phyloP scores from a whole-genome alignment of 2,888 invertebrate genomes.

The Bellardia pandia region DNA sequence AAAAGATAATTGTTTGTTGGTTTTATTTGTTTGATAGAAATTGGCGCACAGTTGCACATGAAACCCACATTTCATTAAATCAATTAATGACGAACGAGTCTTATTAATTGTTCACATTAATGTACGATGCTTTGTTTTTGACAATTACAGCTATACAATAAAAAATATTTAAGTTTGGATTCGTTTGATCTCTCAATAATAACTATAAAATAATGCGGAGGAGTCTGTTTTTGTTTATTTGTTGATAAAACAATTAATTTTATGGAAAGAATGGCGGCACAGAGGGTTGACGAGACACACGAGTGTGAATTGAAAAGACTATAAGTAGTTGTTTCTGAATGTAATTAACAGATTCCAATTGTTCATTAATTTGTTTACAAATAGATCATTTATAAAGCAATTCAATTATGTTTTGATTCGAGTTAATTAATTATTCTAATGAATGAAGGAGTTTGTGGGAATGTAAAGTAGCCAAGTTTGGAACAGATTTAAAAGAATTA shows the following conservation, averaged over 20 bases:
- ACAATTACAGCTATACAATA: not conserved
- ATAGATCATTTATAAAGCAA: constrained; percentile 41
- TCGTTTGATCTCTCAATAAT: not conserved
- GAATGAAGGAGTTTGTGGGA: constrained; percentile 3
- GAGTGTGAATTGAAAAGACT: constrained; percentile 25
- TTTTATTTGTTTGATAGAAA: constrained; percentile 16
- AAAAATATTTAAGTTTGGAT: not conserved
- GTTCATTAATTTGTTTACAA: constrained; percentile 54
- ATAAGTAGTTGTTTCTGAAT: constrained; percentile 36
- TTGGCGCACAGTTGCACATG: not conserved
- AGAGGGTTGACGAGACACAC: constrained; percentile 1
- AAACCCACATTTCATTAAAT: constrained; percentile 53
- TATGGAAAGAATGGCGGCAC: not conserved
- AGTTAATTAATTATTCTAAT: not conserved
- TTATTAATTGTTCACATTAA: constrained; percentile 46
- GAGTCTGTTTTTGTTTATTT: constrained; percentile 21
- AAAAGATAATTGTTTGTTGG: constrained; percentile 21
- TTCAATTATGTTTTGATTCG: constrained; percentile 19
- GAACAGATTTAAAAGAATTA: not conserved
- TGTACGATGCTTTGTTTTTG: not conserved
- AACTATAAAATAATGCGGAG: constrained; percentile 28
- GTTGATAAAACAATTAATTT: constrained; percentile 15
- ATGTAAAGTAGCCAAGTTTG: not conserved
- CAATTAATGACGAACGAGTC: constrained; percentile 49
- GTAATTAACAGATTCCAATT: constrained; percentile 27